A percentile compares a stretch with the other conserved stretches of the same genome.
phyloP scores from a whole-genome alignment of 2,888 invertebrate genomes.

The Nasonovia ribisnigri region DNA sequence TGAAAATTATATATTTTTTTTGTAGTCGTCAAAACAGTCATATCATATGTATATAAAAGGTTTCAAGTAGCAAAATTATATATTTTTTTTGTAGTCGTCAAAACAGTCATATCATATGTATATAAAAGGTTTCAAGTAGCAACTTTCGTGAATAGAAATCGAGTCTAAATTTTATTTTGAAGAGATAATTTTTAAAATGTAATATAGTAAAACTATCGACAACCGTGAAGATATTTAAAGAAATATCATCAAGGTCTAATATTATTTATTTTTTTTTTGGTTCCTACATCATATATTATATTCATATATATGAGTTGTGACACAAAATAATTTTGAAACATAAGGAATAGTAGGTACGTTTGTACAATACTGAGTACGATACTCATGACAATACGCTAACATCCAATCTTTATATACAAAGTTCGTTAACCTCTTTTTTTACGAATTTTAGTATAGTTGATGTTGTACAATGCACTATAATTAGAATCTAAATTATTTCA shows the following conservation, averaged over 20 bases:
- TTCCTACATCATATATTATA: not conserved
- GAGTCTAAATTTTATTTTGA: not conserved
- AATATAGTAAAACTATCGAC: not conserved
- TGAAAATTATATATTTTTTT: not conserved
- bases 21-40: not conserved
- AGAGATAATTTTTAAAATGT: not conserved
- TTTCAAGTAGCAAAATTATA: not conserved
- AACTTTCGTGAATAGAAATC: not conserved
- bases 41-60: not conserved
- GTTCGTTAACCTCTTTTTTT: not conserved
- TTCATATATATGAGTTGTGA: not conserved
- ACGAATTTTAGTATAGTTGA: conserved; percentile 1
- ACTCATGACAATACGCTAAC: not conserved
- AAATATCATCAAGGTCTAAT: not conserved
- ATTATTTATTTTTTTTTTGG: not conserved
- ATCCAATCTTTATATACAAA: not conserved
- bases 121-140: not conserved
- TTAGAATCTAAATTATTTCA: conserved; percentile 39
- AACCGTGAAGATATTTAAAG: not conserved
- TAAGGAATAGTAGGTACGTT: not conserved
- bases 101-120: not conserved
- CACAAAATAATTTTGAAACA: not conserved
- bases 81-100: not conserved
- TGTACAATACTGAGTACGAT: too few species aligned
- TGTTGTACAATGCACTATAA: conserved; percentile 17